Base-by-base conservation (phyloP, 2,113 vertebrate species). In the Parotia lawesii region DNA sequence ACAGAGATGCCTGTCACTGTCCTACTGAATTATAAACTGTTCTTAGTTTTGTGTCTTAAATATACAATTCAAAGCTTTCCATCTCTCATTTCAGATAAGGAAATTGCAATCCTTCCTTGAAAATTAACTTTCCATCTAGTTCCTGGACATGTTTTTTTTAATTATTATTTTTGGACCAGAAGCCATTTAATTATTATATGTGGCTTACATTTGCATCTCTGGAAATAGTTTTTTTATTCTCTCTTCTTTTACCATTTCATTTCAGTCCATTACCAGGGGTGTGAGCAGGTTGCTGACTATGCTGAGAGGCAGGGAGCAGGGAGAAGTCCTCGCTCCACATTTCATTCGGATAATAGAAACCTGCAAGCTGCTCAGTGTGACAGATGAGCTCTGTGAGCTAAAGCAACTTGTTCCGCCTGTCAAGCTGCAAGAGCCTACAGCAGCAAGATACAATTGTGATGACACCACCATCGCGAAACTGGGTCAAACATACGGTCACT, bases 321-420 rank as follows among this genome's bases (percentile, higher is more conserved):
- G 72, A 81, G 61, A 79, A 81, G 85, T 11, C 70, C 65, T 96
- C 35, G 61, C 91, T 93, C 79, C 87, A 86, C 82, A 85, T 96
- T 97, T 97, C 96, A 95, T 91, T 97, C 96, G 94, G 85, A 93
- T 95, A 96, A 94, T 51, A 97, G 96, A 96, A 97, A 96, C 93
- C 94, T 94, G 94, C 94, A 94, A 97, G 92, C 95, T 95, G 95
- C 94, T 97, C 89, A 75, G 28, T 90, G 80, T 97, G 97, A 98
- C 97, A 97, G 96, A 97, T 95, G 97, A 98, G 93, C 90, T 89
- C 76, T 53, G 87, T 56, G 85, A 93, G 85, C 96, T 95, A 62
- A 97, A 95, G 94, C 89, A 96, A 95, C 96, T 97, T 95, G 97
- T 98, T 98, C 97, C 51, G 64, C 97, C 95, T 98, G 98, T 98